A percentile compares a stretch with the other conserved stretches of the same genome.
Evolutionary conservation across 2,888 invertebrate species (phyloP).

Genomic region (Camptogramma bilineatum): DNA sequence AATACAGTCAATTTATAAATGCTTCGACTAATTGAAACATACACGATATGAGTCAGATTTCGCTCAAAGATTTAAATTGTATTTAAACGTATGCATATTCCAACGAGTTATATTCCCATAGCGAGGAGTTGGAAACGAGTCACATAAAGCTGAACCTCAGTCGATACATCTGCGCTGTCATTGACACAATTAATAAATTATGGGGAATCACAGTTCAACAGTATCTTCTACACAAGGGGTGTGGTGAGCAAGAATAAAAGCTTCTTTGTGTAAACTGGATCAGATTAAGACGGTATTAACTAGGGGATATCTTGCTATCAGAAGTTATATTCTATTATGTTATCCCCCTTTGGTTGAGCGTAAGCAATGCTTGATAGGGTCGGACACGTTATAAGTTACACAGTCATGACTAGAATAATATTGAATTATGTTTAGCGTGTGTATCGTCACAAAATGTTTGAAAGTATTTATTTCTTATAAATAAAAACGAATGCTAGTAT

Average conservation of each 20-base stretch:
- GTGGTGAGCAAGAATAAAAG: constrained; percentile 73
- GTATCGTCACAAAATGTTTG: neutral
- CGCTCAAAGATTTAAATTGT: constrained; percentile 18
- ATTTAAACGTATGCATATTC: constrained; percentile 19
- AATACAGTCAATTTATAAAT: constrained; percentile 19
- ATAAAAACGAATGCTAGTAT: neutral
- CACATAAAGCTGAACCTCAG: constrained; percentile 50
- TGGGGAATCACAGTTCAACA: constrained; percentile 59
- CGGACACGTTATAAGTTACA: constrained; percentile 52
- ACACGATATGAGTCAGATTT: constrained; percentile 29
- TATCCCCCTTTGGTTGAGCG: constrained; percentile 32
- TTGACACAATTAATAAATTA: constrained; percentile 66
- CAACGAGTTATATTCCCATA: constrained; percentile 44
- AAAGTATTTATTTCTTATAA: neutral
- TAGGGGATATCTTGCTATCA: constrained; percentile 55
- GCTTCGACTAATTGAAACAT: constrained; percentile 25
- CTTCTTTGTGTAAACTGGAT: constrained; percentile 64
- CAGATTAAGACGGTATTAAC: constrained; percentile 67
- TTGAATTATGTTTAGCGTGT: neutral
- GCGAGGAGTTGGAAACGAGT: constrained; percentile 50
- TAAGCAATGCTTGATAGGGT: constrained; percentile 38
- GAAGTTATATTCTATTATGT: constrained; percentile 42
- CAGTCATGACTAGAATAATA: constrained; percentile 41
- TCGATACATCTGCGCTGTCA: constrained; percentile 65
- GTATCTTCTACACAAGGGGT: constrained; percentile 58